Conservation (phyloP, 2,797 vertebrate species). For the Carduelis carduelis region DNA sequence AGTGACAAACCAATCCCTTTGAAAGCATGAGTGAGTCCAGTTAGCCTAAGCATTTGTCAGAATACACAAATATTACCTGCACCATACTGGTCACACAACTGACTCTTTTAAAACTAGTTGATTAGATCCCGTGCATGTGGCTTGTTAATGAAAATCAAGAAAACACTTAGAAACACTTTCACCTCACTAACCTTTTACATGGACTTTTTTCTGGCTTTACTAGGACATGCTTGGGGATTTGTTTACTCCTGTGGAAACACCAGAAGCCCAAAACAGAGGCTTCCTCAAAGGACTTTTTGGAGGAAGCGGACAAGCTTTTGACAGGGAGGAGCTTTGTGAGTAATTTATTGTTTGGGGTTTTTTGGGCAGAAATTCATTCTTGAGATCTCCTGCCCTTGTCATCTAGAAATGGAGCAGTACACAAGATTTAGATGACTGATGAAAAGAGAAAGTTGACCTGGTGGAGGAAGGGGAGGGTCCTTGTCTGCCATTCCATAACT, state of each 20-base stretch:
- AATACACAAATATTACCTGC: background rate
- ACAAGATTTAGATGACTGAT: background rate
- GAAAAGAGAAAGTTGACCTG: background rate
- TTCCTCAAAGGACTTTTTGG: conserved; percentile 98
- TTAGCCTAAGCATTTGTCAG: background rate
- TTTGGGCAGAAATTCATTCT: background rate
- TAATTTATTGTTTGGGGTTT: background rate
- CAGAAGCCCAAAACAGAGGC: conserved; percentile 95
- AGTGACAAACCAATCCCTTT: background rate
- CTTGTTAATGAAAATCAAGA: background rate
- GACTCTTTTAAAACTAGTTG: background rate
- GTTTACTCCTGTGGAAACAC: conserved; percentile 93
- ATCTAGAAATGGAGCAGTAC: background rate
- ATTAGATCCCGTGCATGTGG: background rate
- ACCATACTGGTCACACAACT: background rate
- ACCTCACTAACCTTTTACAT: background rate
- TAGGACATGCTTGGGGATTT: conserved; percentile 98
- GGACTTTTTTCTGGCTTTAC: conserved; percentile 14
- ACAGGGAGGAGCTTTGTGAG: conserved; percentile 97
- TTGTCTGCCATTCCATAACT: background rate
- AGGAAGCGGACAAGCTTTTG: conserved; percentile 92
- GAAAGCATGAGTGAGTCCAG: background rate
- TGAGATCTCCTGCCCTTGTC: background rate
- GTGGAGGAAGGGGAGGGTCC: background rate
- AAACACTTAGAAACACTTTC: background rate